Conservation (phyloP, 2,113 vertebrate genomes). For the Spermophilus dauricus region DNA sequence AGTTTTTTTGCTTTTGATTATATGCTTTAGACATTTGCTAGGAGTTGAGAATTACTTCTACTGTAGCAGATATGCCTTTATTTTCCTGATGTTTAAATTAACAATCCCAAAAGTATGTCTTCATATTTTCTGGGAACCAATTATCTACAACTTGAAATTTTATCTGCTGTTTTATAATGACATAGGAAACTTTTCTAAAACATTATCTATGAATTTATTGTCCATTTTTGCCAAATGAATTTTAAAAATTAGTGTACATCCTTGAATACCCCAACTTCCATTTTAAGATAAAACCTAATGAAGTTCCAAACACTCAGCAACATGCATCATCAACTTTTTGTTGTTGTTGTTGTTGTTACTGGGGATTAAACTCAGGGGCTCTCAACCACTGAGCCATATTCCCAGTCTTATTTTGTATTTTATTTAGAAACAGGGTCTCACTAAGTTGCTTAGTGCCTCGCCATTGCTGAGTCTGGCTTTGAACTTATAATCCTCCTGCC, state of each 20-base stretch:
- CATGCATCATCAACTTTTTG: neutral
- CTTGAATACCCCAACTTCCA: neutral
- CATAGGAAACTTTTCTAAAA: neutral
- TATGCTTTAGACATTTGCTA: neutral
- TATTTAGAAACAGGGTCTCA: too few species aligned
- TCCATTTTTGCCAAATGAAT: slow-evolving; percentile 30
- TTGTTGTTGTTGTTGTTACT: neutral
- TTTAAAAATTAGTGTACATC: neutral
- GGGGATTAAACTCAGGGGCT: too few species aligned
- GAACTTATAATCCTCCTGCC: too few species aligned
- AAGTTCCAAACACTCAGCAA: neutral
- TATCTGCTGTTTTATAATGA: neutral
- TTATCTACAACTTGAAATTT: slow-evolving; percentile 1
- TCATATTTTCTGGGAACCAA: slow-evolving; percentile 46
- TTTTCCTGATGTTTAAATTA: neutral
- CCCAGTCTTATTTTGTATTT: too few species aligned
- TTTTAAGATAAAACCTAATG: neutral
- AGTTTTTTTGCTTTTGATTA: slow-evolving; percentile 17
- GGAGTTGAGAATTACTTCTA: neutral
- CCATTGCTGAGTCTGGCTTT: too few species aligned
- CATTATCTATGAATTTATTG: slow-evolving; percentile 46
- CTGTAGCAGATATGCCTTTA: neutral
- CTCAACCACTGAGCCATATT: too few species aligned
- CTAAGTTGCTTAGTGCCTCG: too few species aligned
- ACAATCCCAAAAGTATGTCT: neutral